Evolutionary conservation across 2,888 invertebrate species (phyloP).

Genomic region (Aporophyla nigra): DNA sequence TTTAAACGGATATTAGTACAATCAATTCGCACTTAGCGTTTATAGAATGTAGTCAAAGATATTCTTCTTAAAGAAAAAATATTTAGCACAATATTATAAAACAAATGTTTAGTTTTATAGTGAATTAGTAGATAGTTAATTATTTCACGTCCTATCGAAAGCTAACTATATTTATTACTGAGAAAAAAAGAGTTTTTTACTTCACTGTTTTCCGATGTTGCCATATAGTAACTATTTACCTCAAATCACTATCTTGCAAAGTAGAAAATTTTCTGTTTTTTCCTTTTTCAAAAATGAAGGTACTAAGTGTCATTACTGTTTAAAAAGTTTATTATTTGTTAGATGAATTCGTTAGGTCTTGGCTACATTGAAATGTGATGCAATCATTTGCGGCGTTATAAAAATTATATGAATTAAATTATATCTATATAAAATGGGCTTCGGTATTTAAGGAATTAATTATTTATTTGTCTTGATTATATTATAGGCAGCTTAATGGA

Average conservation of each 20-base stretch:
- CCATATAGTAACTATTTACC: constrained; percentile 89
- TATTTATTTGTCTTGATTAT: constrained; percentile 42
- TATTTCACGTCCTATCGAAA: constrained; percentile 69
- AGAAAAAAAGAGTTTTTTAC: constrained; percentile 56
- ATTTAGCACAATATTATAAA: constrained; percentile 79
- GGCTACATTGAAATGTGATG: constrained; percentile 63
- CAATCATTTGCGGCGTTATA: constrained; percentile 28
- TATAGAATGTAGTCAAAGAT: constrained; percentile 74
- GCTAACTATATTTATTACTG: constrained; percentile 67
- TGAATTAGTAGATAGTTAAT: constrained; percentile 79
- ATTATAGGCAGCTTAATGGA: constrained; percentile 48
- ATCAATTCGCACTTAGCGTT: constrained; percentile 82
- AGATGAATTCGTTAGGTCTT: constrained; percentile 58
- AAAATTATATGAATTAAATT: constrained; percentile 23
- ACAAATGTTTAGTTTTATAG: constrained; percentile 75
- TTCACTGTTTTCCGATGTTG: constrained; percentile 83
- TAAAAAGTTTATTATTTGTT: constrained; percentile 64
- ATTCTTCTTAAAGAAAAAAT: constrained; percentile 73
- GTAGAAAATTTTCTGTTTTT: constrained; percentile 59
- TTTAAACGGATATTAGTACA: constrained; percentile 84
- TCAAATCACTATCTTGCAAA: constrained; percentile 80
- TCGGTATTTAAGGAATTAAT: constrained; percentile 31
- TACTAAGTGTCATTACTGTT: constrained; percentile 57
- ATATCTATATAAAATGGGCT: constrained; percentile 30
- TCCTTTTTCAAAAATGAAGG: constrained; percentile 53